These are phyloP conservation scores for Tetramorium parvispinum DNA, from an alignment of 1,140 invertebrate species.

Conservation along the genomic window DNA sequence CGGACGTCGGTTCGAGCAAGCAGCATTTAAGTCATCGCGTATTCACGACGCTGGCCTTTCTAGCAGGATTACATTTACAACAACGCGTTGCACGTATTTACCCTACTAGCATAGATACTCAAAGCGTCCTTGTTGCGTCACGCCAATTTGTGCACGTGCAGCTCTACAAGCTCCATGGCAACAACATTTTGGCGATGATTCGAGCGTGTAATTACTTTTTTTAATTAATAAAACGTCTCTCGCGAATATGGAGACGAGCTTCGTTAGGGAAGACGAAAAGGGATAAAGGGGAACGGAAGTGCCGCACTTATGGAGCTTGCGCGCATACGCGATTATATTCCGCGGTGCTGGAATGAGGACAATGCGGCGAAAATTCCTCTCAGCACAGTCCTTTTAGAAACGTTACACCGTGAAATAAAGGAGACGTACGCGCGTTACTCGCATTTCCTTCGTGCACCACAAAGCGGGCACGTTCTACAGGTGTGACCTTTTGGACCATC, in stretches of 20 bases:
- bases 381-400: neutral
- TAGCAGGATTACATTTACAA: neutral
- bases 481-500: neutral
- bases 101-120: neutral
- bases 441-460: neutral
- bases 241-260: neutral
- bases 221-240: conserved; percentile 40
- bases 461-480: neutral
- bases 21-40: neutral
- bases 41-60: neutral
- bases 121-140: neutral
- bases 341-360: neutral
- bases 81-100: neutral
- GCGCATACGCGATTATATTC: neutral
- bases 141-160: neutral
- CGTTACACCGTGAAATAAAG: conserved; percentile 15
- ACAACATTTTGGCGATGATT: conserved; percentile 33
- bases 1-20: neutral
- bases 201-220: conserved; percentile 40
- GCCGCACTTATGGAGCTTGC: neutral
- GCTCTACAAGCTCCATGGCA: neutral
- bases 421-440: neutral
- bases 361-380: conserved; percentile 10
- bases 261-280: neutral
- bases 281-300: neutral